These are phyloP conservation scores for Achatina immaculata DNA, from an alignment of 1,140 invertebrate genomes.

Conservation along the genomic window DNA sequence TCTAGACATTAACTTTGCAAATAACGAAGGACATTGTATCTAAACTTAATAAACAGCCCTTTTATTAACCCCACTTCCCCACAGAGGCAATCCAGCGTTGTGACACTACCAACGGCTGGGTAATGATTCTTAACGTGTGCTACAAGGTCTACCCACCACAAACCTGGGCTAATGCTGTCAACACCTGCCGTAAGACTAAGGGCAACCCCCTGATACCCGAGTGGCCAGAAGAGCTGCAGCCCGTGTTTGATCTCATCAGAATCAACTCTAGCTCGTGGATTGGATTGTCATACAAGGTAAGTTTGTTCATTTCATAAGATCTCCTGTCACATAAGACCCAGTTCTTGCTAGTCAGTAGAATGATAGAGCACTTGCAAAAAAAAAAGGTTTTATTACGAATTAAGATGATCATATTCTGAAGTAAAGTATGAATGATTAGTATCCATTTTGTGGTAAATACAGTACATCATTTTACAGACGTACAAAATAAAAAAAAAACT, in stretches of 20 bases:
- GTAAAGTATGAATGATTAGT: not conserved
- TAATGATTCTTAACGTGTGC: not conserved
- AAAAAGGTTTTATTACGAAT: not conserved
- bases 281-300: not conserved
- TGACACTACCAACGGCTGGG: constrained; percentile 15
- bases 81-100: not conserved
- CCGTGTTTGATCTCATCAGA: not conserved
- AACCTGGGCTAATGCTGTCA: not conserved
- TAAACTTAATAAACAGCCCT: not conserved
- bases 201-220: not conserved
- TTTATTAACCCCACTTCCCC: not conserved
- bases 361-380: not conserved
- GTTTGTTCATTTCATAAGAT: not conserved
- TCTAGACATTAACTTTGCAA: not conserved
- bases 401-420: not conserved
- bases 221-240: not conserved
- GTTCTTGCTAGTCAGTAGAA: not conserved
- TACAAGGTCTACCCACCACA: constrained; percentile 2
- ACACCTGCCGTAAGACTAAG: not conserved
- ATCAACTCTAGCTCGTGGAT: not conserved
- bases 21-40: no score
- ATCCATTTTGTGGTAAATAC: not conserved
- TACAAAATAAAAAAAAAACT: no score
- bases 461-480: no score
- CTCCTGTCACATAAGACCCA: not conserved